Base-by-base conservation (phyloP, 2,797 vertebrate species). In the Protonibea diacanthus region DNA sequence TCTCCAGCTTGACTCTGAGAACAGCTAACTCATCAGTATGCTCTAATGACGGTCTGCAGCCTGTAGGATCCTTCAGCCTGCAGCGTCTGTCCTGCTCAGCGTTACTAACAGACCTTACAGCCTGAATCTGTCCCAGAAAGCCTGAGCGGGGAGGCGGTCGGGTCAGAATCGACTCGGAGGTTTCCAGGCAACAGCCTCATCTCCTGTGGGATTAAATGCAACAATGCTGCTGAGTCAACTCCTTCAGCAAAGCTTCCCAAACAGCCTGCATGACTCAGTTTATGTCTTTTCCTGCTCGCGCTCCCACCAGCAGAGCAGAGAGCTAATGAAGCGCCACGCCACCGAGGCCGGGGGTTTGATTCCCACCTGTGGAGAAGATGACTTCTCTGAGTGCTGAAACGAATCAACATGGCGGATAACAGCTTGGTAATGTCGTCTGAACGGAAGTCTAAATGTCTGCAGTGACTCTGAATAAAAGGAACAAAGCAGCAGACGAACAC, bases 221-320 rank as follows among this genome's bases (percentile, higher is more conserved):
- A 86, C 84, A 87, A 78, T 17, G 75, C 65, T 85, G 85, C 90
- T 90, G 90, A 91, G 80, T 90, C 91, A 88, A 73, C 82, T 74
- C 71, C 80, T 86, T 59, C 72, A 70, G 71, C 73, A 48, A 15
- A 21, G 42, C 71, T 74, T 72, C 67, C 69, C 60, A 11, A 81
- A 56, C 81, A 74, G 80, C 69, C 78, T 18, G 72, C 70, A 9
- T 91, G 89, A 91, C 83, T 91, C 87, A 90, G 76, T 57, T 11
- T 9, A 27, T 64, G 74, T 75, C 80, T 82, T 60, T 25, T 74
- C 76, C 25, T 78, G 79, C 69, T 74, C 78, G 14, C 84, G 52
- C 81, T 72, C 89, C 86, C 86, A 85, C 67, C 6, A 25, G 51
- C 21, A 29, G 74, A 68, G 74, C 73, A 10, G 20, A 40, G 73